Conservation (phyloP, 2,113 vertebrate genomes). For the Castor canadensis region DNA sequence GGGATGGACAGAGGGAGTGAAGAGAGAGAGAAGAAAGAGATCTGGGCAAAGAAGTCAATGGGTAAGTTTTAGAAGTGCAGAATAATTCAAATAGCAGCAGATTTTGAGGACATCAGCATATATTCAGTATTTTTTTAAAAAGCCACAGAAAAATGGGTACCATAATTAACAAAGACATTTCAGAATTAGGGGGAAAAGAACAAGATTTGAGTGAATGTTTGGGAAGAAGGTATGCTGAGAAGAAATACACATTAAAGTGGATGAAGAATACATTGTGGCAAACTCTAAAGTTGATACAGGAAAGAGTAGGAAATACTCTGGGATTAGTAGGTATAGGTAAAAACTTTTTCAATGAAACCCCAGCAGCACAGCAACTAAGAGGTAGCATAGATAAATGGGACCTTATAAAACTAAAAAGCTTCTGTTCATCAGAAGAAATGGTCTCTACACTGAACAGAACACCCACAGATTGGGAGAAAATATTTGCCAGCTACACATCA, state of each 20-base stretch:
- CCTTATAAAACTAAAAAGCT: too few species aligned
- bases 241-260: background rate
- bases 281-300: too few species aligned
- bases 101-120: background rate
- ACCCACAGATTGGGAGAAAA: too few species aligned
- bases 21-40: background rate
- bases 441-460: too few species aligned
- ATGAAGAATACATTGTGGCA: background rate
- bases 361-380: too few species aligned
- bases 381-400: too few species aligned
- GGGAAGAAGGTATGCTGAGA: background rate
- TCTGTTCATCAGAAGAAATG: too few species aligned
- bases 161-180: background rate
- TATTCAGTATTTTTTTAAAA: background rate
- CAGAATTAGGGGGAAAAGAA: background rate
- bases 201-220: background rate
- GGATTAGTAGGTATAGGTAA: too few species aligned
- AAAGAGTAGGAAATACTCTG: too few species aligned
- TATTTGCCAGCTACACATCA: too few species aligned
- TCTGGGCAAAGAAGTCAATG: background rate
- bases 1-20: background rate
- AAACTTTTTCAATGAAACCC: too few species aligned
- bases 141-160: too few species aligned
- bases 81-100: background rate
- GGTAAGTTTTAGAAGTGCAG: background rate